A percentile compares a stretch with the other conserved stretches of the same genome.
Evolutionary conservation across 2,888 invertebrate genomes (phyloP).

Genomic region (Automeris io): DNA sequence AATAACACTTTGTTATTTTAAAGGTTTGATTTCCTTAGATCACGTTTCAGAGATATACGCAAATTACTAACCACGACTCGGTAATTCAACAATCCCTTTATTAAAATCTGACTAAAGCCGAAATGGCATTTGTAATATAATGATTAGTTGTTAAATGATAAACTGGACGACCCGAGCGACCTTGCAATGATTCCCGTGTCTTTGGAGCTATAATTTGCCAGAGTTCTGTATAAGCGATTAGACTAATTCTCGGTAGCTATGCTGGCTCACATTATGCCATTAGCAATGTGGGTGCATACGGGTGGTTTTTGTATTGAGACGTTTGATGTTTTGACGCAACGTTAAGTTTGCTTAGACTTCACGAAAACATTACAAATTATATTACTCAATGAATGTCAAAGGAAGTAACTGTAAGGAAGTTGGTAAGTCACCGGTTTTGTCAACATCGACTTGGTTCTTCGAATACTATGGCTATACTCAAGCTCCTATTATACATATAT

Average conservation of each 20-base stretch:
- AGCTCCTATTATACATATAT: too few species aligned
- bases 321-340: too few species aligned
- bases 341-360: too few species aligned
- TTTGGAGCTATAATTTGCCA: conserved; percentile 70
- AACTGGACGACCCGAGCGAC: conserved; percentile 66
- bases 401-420: too few species aligned
- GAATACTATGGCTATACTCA: too few species aligned
- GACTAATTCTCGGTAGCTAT: conserved; percentile 66
- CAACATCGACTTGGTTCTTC: too few species aligned
- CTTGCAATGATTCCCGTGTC: conserved; percentile 73
- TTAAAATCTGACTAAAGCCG: conserved; percentile 61
- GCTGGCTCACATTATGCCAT: conserved; percentile 63
- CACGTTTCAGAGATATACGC: conserved; percentile 8
- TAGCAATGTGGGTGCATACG: conserved; percentile 45
- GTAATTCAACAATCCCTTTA: conserved; percentile 49
- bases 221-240: conserved; percentile 70
- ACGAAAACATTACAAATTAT: too few species aligned
- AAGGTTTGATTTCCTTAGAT: conserved; percentile 4
- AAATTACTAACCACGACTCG: conserved; percentile 57
- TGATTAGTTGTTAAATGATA: conserved; percentile 73
- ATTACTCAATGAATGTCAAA: too few species aligned
- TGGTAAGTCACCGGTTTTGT: too few species aligned
- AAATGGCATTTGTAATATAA: conserved; percentile 71
- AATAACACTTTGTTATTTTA: not conserved
- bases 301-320: conserved; percentile 27